These are phyloP conservation scores for Poeciliopsis prolifica DNA, from an alignment of 2,113 vertebrate species.

Conservation along the genomic window DNA sequence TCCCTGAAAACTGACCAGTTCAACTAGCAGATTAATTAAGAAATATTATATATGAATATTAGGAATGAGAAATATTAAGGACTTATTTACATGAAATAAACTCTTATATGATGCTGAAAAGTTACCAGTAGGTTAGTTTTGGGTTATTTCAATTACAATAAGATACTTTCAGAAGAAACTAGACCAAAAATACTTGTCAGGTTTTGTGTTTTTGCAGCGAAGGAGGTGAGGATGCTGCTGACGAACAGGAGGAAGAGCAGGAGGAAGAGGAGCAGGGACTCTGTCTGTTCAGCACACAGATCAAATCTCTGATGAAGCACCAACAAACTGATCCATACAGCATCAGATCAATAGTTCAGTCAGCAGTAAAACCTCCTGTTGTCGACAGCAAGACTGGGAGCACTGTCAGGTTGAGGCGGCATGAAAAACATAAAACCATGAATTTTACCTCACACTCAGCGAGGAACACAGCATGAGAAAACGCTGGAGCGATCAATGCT, in stretches of 20 bases:
- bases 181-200: too few species aligned
- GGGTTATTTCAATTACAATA: too few species aligned
- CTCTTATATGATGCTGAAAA: too few species aligned
- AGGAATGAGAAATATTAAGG: too few species aligned
- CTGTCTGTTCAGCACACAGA: conserved; percentile 51
- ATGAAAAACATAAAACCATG: neutral
- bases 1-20: too few species aligned
- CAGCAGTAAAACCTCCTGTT: neutral
- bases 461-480: neutral
- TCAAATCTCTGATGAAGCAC: conserved; percentile 33
- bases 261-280: conserved; percentile 18
- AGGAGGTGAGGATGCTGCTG: conserved; percentile 34
- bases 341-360: conserved; percentile 2
- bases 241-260: conserved; percentile 28
- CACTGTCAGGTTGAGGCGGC: neutral
- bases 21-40: too few species aligned
- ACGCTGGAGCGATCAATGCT: too few species aligned
- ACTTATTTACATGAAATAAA: too few species aligned
- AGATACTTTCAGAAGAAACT: too few species aligned
- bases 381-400: conserved; percentile 1
- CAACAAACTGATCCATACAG: conserved; percentile 9
- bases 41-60: too few species aligned
- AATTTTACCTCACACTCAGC: neutral
- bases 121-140: too few species aligned
- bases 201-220: neutral